Evolutionary conservation across 2,888 invertebrate species (phyloP), one percentile per base, ranked within the genome.

Genomic region (Mesorhabditis spiculigera): DNA sequence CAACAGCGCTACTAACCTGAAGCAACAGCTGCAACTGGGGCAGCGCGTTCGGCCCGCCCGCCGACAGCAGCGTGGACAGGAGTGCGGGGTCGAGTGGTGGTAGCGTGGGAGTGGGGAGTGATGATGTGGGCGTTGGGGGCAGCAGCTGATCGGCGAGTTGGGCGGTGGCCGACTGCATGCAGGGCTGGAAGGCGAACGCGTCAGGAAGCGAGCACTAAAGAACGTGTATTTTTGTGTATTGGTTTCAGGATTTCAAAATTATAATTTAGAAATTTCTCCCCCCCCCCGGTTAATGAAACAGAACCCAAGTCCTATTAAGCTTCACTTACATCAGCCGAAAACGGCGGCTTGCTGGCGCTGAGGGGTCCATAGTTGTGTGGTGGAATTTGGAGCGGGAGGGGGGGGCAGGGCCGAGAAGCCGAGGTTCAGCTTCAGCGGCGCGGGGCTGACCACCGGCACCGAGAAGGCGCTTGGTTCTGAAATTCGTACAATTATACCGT

Each of bases 351-450:
- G 6, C 74, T 72, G 8, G 74, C 76, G 3, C 72, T 28, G 10
- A 76, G n/a, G 5, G 76, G 76, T 0, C 76, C 74, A 61, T 73
- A 74, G 43, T 76, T 75, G 10, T 65, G 41, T 6, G 75, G 64
- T 8, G 72, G 68, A 10, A 73, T 43, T 74, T 73, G 69, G 10
- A 69, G 58, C n/a, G 58, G 58, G 73, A 71, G 43, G 75, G 71
- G 45, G 63, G 75, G 71, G 13, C 75, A 68, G n/a, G 72, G 69
- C 28, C 68, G 69, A 63, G 61, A 4, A 61, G 43, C 41, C 62
- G 43, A 28, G 71, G 10, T 43, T 68, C 63, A 43, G 63, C 41
- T 8, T 44, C 42, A 5, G 66, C 65, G 43, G 66, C 45, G 68
- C 69, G 72, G 63, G 68, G 63, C 61, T 16, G 70, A 44, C 10